Base-by-base conservation (phyloP, 2,113 vertebrate genomes). In the Grus americana region DNA sequence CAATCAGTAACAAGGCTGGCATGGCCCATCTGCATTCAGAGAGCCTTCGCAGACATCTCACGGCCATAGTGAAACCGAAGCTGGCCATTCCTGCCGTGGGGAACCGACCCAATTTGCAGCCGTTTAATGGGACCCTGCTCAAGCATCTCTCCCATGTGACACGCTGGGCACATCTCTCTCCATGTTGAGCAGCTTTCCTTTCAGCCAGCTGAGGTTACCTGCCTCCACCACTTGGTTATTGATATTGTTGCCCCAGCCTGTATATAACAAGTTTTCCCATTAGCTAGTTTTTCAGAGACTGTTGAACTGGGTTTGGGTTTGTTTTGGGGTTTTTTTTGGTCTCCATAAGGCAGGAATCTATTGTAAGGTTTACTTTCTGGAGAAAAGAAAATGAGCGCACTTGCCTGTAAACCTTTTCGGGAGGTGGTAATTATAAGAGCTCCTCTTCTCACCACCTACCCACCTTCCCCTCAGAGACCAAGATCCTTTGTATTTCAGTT, bases 381-480 rank as follows among this genome's bases (percentile, higher is more conserved):
- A 91, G 90, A 38, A 88, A 95, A 85, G 72, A 52, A 84, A 92
- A 88, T 40, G 62, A 75, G 12, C 40, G 32, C 62, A 44, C 38
- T 92, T 88, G 84, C 70, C 89, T 82, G n/a, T 91, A 97, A 95
- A 87, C 27, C 81, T 86, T 95, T 97, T 73, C 86, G 91, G 89
- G 62, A 93, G 87, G 58, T 86, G 89, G 74, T 63, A 96, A 95
- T 97, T 88, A 88, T 32, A 75, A 86, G 81, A 95, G 84, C 38
- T 87, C 66, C 54, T 95, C 89, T 95, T 93, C 93, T 83, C 46
- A 91, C 92, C 96, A 95, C 91, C 91, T 95, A 95, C 89, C 84
- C 0, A 0, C 66, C 86, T 95, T 95, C 74, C 38, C 94, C 84
- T 90, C 81, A 67, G 93, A 96, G 93, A 97, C 81, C 84, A 80